Evolutionary conservation across 2,797 vertebrate species (phyloP), one percentile per base, ranked within the genome.

Genomic region (Lutjanus campechanus): DNA sequence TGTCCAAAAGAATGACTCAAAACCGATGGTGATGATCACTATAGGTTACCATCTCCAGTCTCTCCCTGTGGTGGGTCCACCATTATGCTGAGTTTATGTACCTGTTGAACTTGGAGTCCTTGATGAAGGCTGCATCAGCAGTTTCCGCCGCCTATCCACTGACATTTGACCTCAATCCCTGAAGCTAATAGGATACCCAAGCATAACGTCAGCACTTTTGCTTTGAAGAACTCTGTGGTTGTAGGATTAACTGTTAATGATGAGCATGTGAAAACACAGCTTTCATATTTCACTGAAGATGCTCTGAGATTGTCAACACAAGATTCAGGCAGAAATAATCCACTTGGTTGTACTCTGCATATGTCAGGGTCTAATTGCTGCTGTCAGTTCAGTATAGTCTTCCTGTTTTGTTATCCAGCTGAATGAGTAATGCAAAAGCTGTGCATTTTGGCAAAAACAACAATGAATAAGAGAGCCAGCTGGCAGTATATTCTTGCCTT

Each of bases 91-190:
- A 68, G 51, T 73, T 19, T 44, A 56, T 74, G 51, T 49, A 67
- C 41, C 20, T 75, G 69, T 40, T 81, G 60, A 89, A 86, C 84
- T 77, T 74, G 60, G 61, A 78, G 63, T 86, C 50, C 11, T 22
- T 0, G 4, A 47, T 15, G 19, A 76, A 66, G 16, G 69, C 47
- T 81, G 56, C 56, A 66, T 85, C 83, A 86, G 84, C 80, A 82
- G 40, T 84, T 83, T 84, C 46, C 20, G 47, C 47, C 73, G 46
- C 17, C 60, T 7, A 15, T 64, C 43, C 44, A 69, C 58, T 66
- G 63, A 81, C 81, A 79, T 81, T 70, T 87, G 70, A 89, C 88
- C 88, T 85, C 80, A 81, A 83, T 91, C 87, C 59, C 46, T 55
- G 11, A 68, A 69, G 54, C 65, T 91, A 77, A 87, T 82, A 82